Conservation (phyloP, 1,140 invertebrate species). For the Bombus turneri region DNA sequence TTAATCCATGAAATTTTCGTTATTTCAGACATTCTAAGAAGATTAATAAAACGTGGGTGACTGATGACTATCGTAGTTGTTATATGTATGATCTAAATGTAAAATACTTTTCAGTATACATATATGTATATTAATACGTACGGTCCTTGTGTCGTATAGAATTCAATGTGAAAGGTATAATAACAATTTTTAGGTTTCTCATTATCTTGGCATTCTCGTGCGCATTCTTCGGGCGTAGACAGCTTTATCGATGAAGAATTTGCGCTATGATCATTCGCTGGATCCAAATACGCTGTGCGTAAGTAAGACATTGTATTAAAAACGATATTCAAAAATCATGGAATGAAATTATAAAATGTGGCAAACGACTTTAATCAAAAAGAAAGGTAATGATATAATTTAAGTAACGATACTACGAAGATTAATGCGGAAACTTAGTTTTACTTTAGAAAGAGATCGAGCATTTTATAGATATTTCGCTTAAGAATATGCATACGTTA, state of each 20-base stretch:
- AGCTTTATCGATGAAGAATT: too few species aligned
- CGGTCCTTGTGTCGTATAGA: slow-evolving; percentile 79
- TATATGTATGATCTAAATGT: too few species aligned
- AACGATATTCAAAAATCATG: neutral
- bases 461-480: too few species aligned
- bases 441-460: too few species aligned
- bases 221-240: slow-evolving; percentile 45
- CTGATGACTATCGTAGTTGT: too few species aligned
- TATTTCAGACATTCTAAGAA: too few species aligned
- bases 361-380: neutral
- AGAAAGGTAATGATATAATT: neutral
- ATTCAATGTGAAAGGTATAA: slow-evolving; percentile 81
- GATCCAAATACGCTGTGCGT: neutral
- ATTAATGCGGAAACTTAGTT: too few species aligned
- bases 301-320: neutral
- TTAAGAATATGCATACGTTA: neutral
- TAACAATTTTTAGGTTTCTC: slow-evolving; percentile 74
- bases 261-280: slow-evolving; percentile 66
- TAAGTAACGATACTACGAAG: neutral
- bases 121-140: slow-evolving; percentile 29
- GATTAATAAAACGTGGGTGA: too few species aligned
- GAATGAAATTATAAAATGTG: too few species aligned
- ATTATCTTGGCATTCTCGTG: slow-evolving; percentile 37
- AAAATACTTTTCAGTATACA: too few species aligned
- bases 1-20: too few species aligned